Percentiles rank a stretch among this genome's conserved stretches.
phyloP scores from a whole-genome alignment of 1,140 invertebrate genomes.

The Nasonia longicornis region DNA sequence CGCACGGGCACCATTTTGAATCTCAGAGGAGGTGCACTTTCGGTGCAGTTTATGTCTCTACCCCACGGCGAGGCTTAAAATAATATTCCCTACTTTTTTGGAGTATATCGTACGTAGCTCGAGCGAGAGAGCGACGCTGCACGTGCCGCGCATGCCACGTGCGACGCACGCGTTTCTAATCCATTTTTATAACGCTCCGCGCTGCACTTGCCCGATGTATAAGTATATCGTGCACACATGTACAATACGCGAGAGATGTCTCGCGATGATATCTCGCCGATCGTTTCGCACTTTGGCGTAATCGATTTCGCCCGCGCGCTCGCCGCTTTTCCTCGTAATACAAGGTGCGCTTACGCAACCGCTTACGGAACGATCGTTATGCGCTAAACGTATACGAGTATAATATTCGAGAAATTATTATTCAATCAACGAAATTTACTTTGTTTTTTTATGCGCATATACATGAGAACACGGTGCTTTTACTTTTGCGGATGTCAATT shows the following conservation, averaged over 20 bases:
- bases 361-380: constrained; percentile 5
- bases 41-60: constrained; percentile 51
- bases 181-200: constrained; percentile 51
- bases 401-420: constrained; percentile 20
- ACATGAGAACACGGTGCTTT: no score
- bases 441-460: background rate
- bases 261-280: background rate
- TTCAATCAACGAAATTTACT: constrained; percentile 36
- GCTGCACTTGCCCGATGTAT: background rate
- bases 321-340: background rate
- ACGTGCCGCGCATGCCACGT: constrained; percentile 58
- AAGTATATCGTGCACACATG: background rate
- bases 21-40: constrained; percentile 66
- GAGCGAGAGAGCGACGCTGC: constrained; percentile 37
- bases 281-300: background rate
- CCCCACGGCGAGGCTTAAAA: constrained; percentile 69
- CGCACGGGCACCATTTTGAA: constrained; percentile 54
- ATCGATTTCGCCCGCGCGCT: background rate
- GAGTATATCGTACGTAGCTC: background rate
- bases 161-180: constrained; percentile 53
- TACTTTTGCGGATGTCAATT: background rate
- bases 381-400: background rate
- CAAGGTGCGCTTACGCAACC: background rate
- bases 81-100: constrained; percentile 64
- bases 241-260: background rate